These are phyloP conservation scores for Grammomys dolichurus DNA, from an alignment of 2,113 vertebrate species.

Conservation along the genomic window DNA sequence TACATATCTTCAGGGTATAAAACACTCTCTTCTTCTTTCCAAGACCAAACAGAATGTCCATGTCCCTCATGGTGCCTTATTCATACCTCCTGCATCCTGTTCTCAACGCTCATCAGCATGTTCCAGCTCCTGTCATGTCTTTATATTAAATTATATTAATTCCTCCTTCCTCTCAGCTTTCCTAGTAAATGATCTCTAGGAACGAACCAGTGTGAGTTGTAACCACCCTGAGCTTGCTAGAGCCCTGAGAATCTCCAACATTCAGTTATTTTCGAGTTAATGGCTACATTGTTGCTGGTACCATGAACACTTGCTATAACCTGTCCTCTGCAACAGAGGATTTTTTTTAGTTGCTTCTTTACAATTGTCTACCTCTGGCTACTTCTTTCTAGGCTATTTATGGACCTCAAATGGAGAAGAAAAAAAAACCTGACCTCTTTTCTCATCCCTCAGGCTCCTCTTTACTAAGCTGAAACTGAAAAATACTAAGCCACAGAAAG, in stretches of 20 bases:
- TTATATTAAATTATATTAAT: neutral
- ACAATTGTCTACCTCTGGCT: neutral
- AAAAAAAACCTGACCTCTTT: slow-evolving; percentile 71
- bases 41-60: neutral
- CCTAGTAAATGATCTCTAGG: neutral
- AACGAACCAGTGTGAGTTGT: neutral
- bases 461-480: slow-evolving; percentile 68
- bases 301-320: neutral
- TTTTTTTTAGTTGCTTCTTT: slow-evolving; percentile 18
- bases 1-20: neutral
- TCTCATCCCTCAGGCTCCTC: slow-evolving; percentile 63
- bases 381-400: slow-evolving; percentile 58
- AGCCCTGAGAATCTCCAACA: neutral
- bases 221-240: neutral
- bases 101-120: neutral
- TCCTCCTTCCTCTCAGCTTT: neutral
- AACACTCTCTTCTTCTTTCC: neutral
- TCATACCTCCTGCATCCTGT: neutral
- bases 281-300: neutral
- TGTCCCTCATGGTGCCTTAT: neutral
- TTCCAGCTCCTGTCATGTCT: neutral
- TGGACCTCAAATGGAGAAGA: slow-evolving; percentile 48
- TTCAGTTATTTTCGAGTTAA: neutral
- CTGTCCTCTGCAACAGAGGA: neutral
- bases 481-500: slow-evolving; percentile 61